A percentile compares a stretch with the other conserved stretches of the same genome.
These are phyloP conservation scores for Tachyglossus aculeatus DNA, from an alignment of 2,797 vertebrate species.

Conservation along the genomic window DNA sequence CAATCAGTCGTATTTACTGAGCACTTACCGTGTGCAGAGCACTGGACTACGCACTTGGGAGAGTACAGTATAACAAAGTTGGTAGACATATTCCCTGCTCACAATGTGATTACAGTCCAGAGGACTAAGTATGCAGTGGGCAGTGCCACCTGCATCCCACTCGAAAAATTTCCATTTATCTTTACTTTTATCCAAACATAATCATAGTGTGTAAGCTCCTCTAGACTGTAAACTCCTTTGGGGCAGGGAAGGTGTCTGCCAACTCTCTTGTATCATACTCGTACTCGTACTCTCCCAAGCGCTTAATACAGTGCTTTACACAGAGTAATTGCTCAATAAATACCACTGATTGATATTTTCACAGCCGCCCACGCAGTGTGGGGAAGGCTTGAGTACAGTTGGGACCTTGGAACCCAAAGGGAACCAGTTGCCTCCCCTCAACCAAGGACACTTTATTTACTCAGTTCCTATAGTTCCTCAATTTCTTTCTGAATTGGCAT, in stretches of 20 bases:
- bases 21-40: too few relatives aligned
- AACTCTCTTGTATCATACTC: not conserved
- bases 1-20: too few relatives aligned
- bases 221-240: not conserved
- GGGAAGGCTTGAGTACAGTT: slow-evolving; percentile 13
- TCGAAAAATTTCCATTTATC: not conserved
- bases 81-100: too few relatives aligned
- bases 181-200: not conserved
- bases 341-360: not conserved
- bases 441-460: too few relatives aligned
- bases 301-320: not conserved
- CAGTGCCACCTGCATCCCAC: too few relatives aligned
- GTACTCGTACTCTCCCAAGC: not conserved
- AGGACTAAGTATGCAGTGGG: too few relatives aligned
- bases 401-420: not conserved
- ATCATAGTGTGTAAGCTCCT: not conserved
- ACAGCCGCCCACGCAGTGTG: too few relatives aligned
- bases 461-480: too few relatives aligned
- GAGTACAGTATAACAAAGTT: too few relatives aligned
- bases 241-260: fast-evolving
- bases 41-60: too few relatives aligned
- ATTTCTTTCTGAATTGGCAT: not conserved
- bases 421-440: too few relatives aligned
- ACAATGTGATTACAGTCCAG: too few relatives aligned
- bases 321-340: not conserved